phyloP scores from a whole-genome alignment of 2,888 invertebrate genomes.

The Cyrtodaria siliqua region DNA sequence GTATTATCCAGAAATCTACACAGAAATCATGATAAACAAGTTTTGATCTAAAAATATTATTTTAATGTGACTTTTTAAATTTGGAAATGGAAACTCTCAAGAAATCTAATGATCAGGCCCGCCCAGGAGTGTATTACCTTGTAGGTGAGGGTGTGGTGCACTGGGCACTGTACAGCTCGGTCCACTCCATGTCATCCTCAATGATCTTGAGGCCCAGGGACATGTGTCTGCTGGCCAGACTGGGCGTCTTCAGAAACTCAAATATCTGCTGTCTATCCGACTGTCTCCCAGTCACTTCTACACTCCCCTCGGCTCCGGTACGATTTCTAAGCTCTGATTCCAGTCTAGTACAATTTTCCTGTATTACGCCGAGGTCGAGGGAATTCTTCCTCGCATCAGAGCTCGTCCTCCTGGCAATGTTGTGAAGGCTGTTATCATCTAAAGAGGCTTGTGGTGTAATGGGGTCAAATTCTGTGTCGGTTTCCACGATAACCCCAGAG shows the following conservation, averaged over 20 bases:
- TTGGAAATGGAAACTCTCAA: too few species aligned
- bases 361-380: slow-evolving; percentile 49
- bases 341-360: slow-evolving; percentile 52
- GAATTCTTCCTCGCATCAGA: slow-evolving; percentile 47
- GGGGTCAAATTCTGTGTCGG: slow-evolving; percentile 64
- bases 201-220: slow-evolving; percentile 64
- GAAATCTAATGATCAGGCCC: too few species aligned
- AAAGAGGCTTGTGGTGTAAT: background rate
- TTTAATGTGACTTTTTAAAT: too few species aligned
- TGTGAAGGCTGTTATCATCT: slow-evolving; percentile 30
- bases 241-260: slow-evolving; percentile 71
- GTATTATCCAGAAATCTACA: too few species aligned
- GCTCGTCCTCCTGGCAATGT: slow-evolving; percentile 16
- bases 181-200: slow-evolving; percentile 63
- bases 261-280: slow-evolving; percentile 58
- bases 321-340: slow-evolving; percentile 30
- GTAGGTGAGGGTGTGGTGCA: slow-evolving; percentile 45
- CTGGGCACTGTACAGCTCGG: slow-evolving; percentile 49
- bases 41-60: too few species aligned
- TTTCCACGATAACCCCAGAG: slow-evolving; percentile 75
- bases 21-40: too few species aligned
- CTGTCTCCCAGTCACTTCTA: slow-evolving; percentile 2
- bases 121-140: too few species aligned
- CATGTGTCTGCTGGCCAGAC: slow-evolving; percentile 64
- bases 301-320: slow-evolving; percentile 19